A percentile compares a stretch with the other conserved stretches of the same genome.
phyloP scores from a whole-genome alignment of 2,113 vertebrate species.

The Lepus timidus region DNA sequence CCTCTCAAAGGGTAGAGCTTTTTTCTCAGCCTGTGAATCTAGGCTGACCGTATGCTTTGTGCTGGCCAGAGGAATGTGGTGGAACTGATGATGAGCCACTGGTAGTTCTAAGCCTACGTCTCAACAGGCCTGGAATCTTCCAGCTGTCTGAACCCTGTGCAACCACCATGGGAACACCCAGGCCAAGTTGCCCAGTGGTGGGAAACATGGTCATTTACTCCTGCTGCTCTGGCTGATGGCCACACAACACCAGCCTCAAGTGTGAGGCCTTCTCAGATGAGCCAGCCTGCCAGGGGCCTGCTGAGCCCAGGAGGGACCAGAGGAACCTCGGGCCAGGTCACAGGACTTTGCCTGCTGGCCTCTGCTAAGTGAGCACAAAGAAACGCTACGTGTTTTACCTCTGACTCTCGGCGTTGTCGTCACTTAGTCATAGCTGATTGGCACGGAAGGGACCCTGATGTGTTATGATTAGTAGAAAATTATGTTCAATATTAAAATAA shows the following conservation, averaged over 20 bases:
- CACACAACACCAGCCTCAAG: neutral
- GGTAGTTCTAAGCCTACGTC: neutral
- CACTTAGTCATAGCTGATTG: neutral
- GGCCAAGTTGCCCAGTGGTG: neutral
- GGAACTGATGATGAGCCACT: neutral
- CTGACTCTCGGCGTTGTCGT: neutral
- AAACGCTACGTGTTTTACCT: neutral
- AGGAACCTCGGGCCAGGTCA: neutral
- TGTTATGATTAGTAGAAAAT: neutral
- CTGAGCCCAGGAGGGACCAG: neutral
- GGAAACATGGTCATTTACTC: neutral
- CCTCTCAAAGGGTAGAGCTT: neutral
- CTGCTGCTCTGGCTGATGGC: neutral
- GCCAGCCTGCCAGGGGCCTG: neutral
- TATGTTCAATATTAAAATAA: neutral
- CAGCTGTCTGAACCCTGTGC: neutral
- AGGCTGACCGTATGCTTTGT: neutral
- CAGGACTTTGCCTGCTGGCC: neutral
- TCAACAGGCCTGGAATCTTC: neutral
- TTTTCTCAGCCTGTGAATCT: neutral
- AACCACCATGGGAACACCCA: neutral
- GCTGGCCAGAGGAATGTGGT: neutral
- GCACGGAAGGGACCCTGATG: neutral
- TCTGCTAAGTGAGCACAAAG: neutral
- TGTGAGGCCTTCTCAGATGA: neutral